phyloP scores from a whole-genome alignment of 2,888 invertebrate genomes.

The Eupithecia abbreviata region DNA sequence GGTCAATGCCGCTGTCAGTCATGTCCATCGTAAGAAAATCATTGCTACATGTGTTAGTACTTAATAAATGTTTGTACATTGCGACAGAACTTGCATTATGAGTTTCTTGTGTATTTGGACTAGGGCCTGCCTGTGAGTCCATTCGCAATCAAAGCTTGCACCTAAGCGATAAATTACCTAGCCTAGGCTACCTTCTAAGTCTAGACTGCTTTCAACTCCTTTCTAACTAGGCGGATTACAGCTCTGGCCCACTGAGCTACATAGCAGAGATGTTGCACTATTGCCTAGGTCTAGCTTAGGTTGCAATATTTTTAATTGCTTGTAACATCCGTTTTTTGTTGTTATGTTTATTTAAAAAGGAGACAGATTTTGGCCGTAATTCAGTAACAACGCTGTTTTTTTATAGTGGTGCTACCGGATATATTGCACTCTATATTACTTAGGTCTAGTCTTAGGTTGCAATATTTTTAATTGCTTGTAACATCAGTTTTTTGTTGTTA shows the following conservation, averaged over 20 bases:
- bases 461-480: too few species aligned
- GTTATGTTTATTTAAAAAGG: too few species aligned
- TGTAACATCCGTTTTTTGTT: too few species aligned
- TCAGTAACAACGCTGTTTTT: too few species aligned
- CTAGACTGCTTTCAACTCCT: slow-evolving; percentile 3
- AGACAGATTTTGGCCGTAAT: too few species aligned
- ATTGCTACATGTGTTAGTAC: not conserved
- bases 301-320: too few species aligned
- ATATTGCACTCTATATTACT: too few species aligned
- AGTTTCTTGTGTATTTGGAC: not conserved
- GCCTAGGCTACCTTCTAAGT: not conserved
- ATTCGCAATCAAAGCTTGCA: not conserved
- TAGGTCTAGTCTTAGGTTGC: too few species aligned
- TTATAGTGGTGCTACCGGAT: too few species aligned
- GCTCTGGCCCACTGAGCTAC: not conserved
- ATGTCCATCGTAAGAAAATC: not conserved
- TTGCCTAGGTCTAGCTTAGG: too few species aligned
- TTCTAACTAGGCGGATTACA: slow-evolving; percentile 5
- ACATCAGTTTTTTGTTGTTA: too few species aligned
- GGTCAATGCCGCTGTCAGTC: slow-evolving; percentile 7
- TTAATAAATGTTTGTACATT: not conserved
- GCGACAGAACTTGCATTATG: not conserved
- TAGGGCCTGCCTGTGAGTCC: too few species aligned
- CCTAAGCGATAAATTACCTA: not conserved
- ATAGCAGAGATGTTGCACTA: not conserved